Percentiles rank a stretch among this genome's conserved stretches.
Conservation (phyloP, 2,113 vertebrate genomes). For the Danionella cerebrum region DNA sequence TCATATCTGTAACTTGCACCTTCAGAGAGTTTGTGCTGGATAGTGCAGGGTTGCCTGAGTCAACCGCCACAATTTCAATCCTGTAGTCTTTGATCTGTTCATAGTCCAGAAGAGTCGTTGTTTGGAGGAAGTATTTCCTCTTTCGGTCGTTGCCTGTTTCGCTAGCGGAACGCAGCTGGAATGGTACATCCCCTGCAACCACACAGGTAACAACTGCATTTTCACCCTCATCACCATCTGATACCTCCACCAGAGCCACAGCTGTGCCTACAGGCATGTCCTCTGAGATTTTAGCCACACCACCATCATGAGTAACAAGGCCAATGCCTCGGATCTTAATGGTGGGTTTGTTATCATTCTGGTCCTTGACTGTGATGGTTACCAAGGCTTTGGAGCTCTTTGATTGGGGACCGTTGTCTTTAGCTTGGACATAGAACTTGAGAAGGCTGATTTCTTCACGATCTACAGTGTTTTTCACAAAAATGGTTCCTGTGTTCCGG, state of each 20-base stretch:
- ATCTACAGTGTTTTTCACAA: constrained; percentile 85
- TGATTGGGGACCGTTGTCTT: constrained; percentile 83
- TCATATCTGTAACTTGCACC: constrained; percentile 90
- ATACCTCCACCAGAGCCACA: constrained; percentile 92
- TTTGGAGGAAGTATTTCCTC: constrained; percentile 96
- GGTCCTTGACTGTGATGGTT: constrained; percentile 80
- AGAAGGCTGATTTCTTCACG: constrained; percentile 83
- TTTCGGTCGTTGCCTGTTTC: constrained; percentile 86
- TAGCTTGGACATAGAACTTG: constrained; percentile 84
- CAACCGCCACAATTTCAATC: constrained; percentile 92
- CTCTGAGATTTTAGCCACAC: constrained; percentile 92
- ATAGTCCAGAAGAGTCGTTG: constrained; percentile 85
- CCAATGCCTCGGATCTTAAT: constrained; percentile 94
- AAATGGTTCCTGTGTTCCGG: constrained; percentile 81
- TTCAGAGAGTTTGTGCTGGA: constrained; percentile 94
- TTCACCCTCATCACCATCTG: constrained; percentile 89
- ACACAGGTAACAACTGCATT: constrained; percentile 93
- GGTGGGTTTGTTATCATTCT: constrained; percentile 86
- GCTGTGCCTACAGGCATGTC: constrained; percentile 88
- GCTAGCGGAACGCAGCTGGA: constrained; percentile 85
- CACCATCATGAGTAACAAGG: constrained; percentile 84
- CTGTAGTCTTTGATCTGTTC: constrained; percentile 86
- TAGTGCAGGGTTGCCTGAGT: constrained; percentile 90
- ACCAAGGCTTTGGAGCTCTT: constrained; percentile 83
- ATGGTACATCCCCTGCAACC: constrained; percentile 88